A percentile compares a stretch with the other conserved stretches of the same genome.
Evolutionary conservation across 1,140 invertebrate genomes (phyloP).

Genomic region (Papilio aristodemus): DNA sequence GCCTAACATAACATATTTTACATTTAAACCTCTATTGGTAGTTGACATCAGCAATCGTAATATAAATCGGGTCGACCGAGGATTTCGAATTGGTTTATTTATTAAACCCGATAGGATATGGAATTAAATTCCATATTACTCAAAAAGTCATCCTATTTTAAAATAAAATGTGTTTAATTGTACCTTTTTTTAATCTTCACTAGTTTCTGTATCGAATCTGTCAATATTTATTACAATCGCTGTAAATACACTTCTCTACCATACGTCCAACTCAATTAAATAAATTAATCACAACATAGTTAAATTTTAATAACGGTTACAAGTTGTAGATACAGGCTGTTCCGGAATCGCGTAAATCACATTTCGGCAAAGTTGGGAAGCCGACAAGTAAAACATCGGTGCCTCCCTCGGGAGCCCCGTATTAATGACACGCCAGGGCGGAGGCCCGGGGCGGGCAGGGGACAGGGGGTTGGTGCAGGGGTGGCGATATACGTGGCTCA

Average conservation of each 20-base stretch:
- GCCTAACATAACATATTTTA: too few relatives aligned
- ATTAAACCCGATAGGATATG: too few relatives aligned
- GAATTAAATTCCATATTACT: too few relatives aligned
- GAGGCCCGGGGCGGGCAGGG: slow-evolving; percentile 2
- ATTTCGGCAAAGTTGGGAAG: slow-evolving; percentile 26
- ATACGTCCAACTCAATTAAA: neutral
- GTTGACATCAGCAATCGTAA: too few relatives aligned
- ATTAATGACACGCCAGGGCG: slow-evolving; percentile 36
- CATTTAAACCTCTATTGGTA: too few relatives aligned
- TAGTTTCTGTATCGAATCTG: too few relatives aligned
- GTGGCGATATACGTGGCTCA: slow-evolving; percentile 39
- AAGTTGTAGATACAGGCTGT: neutral
- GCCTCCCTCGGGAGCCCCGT: slow-evolving; percentile 32
- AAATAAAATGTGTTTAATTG: too few relatives aligned
- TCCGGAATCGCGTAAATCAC: slow-evolving; percentile 14
- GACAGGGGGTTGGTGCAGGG: slow-evolving; percentile 20
- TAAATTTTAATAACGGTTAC: neutral
- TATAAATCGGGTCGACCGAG: too few relatives aligned
- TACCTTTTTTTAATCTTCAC: too few relatives aligned
- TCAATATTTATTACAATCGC: too few relatives aligned
- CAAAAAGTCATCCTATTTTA: too few relatives aligned
- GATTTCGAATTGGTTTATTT: too few relatives aligned
- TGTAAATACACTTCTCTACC: neutral
- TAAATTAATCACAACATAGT: slow-evolving; percentile 2
- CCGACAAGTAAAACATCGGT: slow-evolving; percentile 26